Percentiles rank a stretch among this genome's conserved stretches.
Conservation (phyloP, 1,140 invertebrate genomes). For the Ericerus pela region DNA sequence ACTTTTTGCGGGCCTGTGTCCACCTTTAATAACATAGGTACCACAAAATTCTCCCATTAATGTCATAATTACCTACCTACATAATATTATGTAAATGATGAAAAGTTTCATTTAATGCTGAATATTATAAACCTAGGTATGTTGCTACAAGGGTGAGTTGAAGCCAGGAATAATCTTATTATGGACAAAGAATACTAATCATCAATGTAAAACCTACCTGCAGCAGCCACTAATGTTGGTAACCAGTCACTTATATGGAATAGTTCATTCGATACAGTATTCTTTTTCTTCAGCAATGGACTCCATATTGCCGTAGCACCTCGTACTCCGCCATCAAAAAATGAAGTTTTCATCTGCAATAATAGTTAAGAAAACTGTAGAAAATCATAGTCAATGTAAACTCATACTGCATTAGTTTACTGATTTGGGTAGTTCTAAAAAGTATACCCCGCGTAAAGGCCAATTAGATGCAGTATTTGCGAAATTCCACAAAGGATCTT, state of each 20-base stretch:
- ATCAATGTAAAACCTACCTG: conserved; percentile 34
- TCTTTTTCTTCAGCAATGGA: conserved; percentile 29
- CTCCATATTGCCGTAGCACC: conserved; percentile 37
- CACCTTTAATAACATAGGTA: too few species aligned
- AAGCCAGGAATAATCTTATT: too few species aligned
- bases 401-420: not conserved
- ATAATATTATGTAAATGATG: too few species aligned
- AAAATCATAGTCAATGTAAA: not conserved
- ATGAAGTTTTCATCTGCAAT: conserved; percentile 8
- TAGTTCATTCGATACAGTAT: conserved; percentile 32
- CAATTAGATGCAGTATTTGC: conserved; percentile 49
- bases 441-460: conserved; percentile 42
- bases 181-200: too few species aligned
- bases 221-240: conserved; percentile 45
- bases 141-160: too few species aligned
- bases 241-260: conserved; percentile 43
- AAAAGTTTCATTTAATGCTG: too few species aligned
- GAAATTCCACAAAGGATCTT: conserved; percentile 27
- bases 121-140: too few species aligned
- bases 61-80: too few species aligned
- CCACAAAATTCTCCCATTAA: too few species aligned
- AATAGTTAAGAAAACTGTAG: not conserved
- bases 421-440: not conserved
- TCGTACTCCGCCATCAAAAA: conserved; percentile 33
- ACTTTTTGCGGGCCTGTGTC: too few species aligned